Percentiles rank a stretch among this genome's conserved stretches.
phyloP scores from a whole-genome alignment of 2,888 invertebrate genomes.

The Nephrotoma flavescens region DNA sequence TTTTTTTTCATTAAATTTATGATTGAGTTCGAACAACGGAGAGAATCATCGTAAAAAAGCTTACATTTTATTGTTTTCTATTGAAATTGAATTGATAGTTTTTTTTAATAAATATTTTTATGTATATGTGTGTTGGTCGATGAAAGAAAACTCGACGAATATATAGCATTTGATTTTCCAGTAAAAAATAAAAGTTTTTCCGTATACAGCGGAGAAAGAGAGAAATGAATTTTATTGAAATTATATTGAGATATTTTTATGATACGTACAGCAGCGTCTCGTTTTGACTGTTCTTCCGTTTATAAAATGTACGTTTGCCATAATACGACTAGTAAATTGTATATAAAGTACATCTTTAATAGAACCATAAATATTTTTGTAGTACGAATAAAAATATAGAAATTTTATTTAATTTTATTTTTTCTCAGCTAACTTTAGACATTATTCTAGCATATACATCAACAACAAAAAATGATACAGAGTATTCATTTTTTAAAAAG shows the following conservation, averaged over 20 bases:
- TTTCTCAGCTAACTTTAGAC: background rate
- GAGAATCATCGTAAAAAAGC: background rate
- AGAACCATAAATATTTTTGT: background rate
- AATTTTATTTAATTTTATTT: background rate
- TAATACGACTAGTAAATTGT: background rate
- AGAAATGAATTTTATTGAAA: background rate
- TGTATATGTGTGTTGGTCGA: background rate
- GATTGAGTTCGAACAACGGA: background rate
- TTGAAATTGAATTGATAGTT: background rate
- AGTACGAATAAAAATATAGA: background rate
- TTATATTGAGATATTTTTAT: background rate
- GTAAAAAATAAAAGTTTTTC: background rate
- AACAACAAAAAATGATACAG: background rate
- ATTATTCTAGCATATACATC: background rate
- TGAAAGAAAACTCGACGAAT: background rate
- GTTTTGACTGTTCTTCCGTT: background rate
- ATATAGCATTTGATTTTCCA: background rate
- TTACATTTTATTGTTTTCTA: background rate
- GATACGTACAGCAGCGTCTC: background rate
- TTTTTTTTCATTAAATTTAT: background rate
- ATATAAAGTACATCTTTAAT: background rate
- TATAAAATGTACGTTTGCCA: background rate
- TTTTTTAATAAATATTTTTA: background rate
- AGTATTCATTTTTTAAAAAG: background rate
- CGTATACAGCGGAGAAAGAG: background rate